Evolutionary conservation across 2,888 invertebrate genomes (phyloP), one percentile per base, ranked within the genome.

Genomic region (Athalia circularis): DNA sequence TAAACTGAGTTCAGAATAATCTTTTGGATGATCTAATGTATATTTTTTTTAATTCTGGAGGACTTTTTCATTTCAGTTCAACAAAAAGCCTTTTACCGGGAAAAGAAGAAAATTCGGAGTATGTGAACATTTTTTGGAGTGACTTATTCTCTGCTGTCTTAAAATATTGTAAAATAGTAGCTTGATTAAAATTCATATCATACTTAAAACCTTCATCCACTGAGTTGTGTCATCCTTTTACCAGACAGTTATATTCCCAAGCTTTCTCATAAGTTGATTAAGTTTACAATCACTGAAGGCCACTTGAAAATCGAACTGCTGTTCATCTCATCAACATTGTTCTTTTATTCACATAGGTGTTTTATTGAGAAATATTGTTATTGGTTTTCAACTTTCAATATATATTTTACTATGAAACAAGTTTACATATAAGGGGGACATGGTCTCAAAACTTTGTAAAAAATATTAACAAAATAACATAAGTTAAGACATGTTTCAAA

Each of bases 61-160:
- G 47, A 13, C 13, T 48, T 50, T 76, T 64, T 61, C 79, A 79
- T 61, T 94, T 82, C 92, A 96, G 97, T 97, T 86, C 95, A 94
- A 88, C 86, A 90, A 82, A 91, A 91, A 29, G 91, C 92, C 47
- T 87, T 95, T 0, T 96, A 95, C 87, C 92, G 92, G 85, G 97
- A 97, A 88, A 92, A 92, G 84, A 96, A 95, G 90, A 95, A 94
- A 90, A 92, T 97, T 62, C 93, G 95, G 85, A 96, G 96, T 86
- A 91, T 94, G 86, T 89, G 88, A 84, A 81, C 29, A 50, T 57
- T 45, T 43, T 65, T 50, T 29, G 11, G 13, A 29, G 48, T 43
- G 15, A 13, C 76, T 50, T 9, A 62, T 57, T 15, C n/a, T 43
- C 9, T 13, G 13, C 50, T 50, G 48, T 50, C 48, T 29, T 7